A percentile compares a stretch with the other conserved stretches of the same genome.
phyloP scores from a whole-genome alignment of 2,888 invertebrate species.

The Chalcosyrphus nemorum region DNA sequence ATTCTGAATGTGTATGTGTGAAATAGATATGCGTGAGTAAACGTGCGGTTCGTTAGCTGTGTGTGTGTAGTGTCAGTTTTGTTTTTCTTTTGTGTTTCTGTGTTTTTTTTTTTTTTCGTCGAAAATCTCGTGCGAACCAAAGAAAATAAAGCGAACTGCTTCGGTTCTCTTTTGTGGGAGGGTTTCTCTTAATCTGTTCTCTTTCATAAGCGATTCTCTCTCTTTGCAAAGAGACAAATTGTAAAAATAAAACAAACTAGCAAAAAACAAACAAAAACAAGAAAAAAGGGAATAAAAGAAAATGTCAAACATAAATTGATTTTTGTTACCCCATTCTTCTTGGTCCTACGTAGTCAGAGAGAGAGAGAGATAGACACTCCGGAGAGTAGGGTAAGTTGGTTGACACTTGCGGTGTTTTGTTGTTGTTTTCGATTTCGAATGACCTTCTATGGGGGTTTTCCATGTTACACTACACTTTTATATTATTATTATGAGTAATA shows the following conservation, averaged over 20 bases:
- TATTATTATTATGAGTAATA: constrained; percentile 34
- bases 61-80: constrained; percentile 65
- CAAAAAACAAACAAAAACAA: constrained; percentile 58
- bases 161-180: neutral
- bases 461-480: constrained; percentile 28
- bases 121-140: constrained; percentile 14
- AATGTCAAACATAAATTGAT: constrained; percentile 73
- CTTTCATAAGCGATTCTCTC: constrained; percentile 6
- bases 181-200: constrained; percentile 23
- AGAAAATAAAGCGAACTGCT: constrained; percentile 36
- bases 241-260: constrained; percentile 24
- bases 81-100: constrained; percentile 67
- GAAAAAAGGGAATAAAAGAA: constrained; percentile 49
- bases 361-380: constrained; percentile 17
- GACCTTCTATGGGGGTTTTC: constrained; percentile 72
- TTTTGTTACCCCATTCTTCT: constrained; percentile 69
- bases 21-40: constrained; percentile 55
- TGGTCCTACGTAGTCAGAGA: no score
- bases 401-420: constrained; percentile 69
- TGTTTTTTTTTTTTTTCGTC: constrained; percentile 6
- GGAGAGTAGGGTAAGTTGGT: constrained; percentile 68
- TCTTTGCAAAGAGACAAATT: constrained; percentile 1
- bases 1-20: constrained; percentile 27
- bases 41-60: constrained; percentile 27
- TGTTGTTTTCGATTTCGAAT: constrained; percentile 73